These are phyloP conservation scores for Psittacula echo DNA, from an alignment of 2,797 vertebrate species.

Conservation along the genomic window DNA sequence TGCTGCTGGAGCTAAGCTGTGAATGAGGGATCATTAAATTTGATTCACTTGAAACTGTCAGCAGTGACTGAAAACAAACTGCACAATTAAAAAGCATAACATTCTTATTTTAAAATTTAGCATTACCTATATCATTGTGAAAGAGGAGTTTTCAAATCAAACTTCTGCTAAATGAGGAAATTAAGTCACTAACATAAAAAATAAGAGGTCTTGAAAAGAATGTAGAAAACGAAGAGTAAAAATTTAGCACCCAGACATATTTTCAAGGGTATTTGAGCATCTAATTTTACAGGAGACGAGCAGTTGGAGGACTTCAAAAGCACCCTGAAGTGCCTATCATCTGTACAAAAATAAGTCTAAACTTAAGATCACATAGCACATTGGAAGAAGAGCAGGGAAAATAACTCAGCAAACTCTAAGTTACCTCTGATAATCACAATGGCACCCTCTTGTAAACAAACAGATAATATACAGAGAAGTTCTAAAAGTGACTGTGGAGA, in stretches of 20 bases:
- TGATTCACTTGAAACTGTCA: background rate
- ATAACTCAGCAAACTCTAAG: background rate
- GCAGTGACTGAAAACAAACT: background rate
- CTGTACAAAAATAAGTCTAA: background rate
- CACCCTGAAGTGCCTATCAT: background rate
- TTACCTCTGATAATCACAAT: background rate
- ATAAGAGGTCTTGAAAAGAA: background rate
- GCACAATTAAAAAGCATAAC: background rate
- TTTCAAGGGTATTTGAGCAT: background rate
- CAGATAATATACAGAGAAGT: background rate
- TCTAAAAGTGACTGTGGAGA: background rate
- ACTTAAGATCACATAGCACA: background rate
- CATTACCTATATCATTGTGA: background rate
- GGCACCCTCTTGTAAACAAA: background rate
- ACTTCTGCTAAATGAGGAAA: background rate
- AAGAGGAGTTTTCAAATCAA: background rate
- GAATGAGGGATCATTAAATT: background rate
- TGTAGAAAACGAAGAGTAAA: background rate
- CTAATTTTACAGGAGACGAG: background rate
- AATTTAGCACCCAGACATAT: background rate
- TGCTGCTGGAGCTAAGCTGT: background rate
- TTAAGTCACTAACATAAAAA: background rate
- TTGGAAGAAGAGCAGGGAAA: background rate
- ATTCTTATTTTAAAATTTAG: background rate
- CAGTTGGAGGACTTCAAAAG: background rate